Evolutionary conservation across 2,888 invertebrate species (phyloP), one percentile per base, ranked within the genome.

Genomic region (Plagodis dolabraria): DNA sequence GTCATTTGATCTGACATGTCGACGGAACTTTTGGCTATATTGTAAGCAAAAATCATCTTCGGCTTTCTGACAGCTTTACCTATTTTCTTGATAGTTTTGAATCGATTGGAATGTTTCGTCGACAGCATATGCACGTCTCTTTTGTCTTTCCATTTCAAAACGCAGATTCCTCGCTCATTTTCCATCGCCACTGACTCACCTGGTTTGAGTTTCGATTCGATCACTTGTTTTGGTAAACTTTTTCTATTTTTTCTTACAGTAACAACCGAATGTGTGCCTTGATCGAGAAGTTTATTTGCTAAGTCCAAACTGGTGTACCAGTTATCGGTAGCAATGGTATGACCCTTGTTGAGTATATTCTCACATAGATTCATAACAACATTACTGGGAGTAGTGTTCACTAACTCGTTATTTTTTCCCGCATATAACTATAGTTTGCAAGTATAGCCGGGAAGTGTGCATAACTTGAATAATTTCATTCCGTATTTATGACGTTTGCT

Each of bases 1-100:
- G 64, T 53, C 75, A 79, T 77, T 61, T 81, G 82, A 57, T 83
- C 79, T 42, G 67, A 71, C 61, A 79, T 55, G 57, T 82, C 78
- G 10, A 82, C 77, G 22, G 79, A 67, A 35, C 67, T 62, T 73
- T 82, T 82, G 7, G 69, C 65, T 57, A 67, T 68, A 64, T 82
- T 80, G 63, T 83, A 82, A 52, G 65, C 79, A 9, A 72, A 45
- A 57, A 75, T 57, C n/a, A 74, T 62, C 63, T 65, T 67, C 7
- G 52, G 52, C 11, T 57, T 57, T 10, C 11, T 45, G 61, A 70
- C 58, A 56, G 57, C 10, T 60, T 65, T 65, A 63, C 74, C 68
- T 72, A 70, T 62, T 57, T 64, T 69, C 5, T 46, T 48, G 38
- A 66, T 57, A 47, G 52, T 64, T 56, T 43, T n/a, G 56, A 70